Evolutionary conservation across 2,888 invertebrate species (phyloP).

Genomic region (Strigamia crassipes): DNA sequence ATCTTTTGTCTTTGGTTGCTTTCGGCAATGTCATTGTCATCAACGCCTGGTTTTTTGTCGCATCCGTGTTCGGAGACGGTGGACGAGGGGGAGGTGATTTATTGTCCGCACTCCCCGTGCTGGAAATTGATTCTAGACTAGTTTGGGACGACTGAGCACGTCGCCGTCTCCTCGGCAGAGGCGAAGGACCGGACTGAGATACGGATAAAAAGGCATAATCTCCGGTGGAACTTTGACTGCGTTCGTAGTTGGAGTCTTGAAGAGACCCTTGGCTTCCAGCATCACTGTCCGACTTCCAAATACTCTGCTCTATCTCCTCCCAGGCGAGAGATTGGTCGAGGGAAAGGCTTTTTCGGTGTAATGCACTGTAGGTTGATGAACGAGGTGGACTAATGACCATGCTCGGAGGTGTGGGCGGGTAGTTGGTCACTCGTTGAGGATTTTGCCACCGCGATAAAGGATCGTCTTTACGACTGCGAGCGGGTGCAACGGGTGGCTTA

Average conservation of each 20-base stretch:
- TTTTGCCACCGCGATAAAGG: conserved; percentile 50
- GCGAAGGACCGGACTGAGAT: conserved; percentile 43
- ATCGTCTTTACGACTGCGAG: conserved; percentile 47
- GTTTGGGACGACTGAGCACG: conserved; percentile 41
- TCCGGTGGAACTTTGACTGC: conserved; percentile 43
- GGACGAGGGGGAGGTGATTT: conserved; percentile 22
- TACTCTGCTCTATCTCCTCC: conserved; percentile 64
- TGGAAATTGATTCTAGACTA: conserved; percentile 49
- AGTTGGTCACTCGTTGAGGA: conserved; percentile 52
- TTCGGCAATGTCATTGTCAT: neutral
- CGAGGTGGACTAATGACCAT: conserved; percentile 55
- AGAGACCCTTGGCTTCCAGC: conserved; percentile 79
- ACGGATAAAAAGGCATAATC: conserved; percentile 9
- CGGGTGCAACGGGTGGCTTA: conserved; percentile 44
- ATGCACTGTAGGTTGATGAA: conserved; percentile 56
- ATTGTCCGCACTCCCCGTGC: conserved; percentile 43
- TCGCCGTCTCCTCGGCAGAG: conserved; percentile 47
- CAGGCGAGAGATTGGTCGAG: conserved; percentile 69
- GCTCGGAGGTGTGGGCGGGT: conserved; percentile 52
- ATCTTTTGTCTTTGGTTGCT: conserved; percentile 28
- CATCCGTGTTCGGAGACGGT: conserved; percentile 2
- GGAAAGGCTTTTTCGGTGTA: conserved; percentile 73
- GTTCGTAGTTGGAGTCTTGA: conserved; percentile 51
- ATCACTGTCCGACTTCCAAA: conserved; percentile 79
- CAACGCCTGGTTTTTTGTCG: neutral